Evolutionary conservation across 2,113 vertebrate species (phyloP).

Genomic region (Hyla sarda): DNA sequence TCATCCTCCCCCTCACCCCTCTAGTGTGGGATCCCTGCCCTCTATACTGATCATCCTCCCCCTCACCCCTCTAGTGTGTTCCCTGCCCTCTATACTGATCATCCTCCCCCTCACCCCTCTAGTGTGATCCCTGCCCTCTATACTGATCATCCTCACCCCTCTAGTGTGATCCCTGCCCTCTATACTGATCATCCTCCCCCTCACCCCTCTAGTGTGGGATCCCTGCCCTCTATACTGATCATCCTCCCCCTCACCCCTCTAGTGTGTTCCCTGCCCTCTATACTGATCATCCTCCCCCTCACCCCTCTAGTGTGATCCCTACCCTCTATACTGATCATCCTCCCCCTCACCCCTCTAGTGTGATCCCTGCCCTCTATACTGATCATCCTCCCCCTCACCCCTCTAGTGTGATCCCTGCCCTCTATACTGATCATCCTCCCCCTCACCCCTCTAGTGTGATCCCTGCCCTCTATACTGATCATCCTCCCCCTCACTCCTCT

Average conservation of each 20-base stretch:
- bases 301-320: too few species aligned
- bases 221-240: slow-evolving; percentile 35
- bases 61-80: too few species aligned
- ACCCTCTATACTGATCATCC: slow-evolving; percentile 40
- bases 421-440: slow-evolving; percentile 49
- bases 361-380: neutral
- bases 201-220: too few species aligned
- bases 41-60: slow-evolving; percentile 49
- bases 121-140: neutral
- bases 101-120: too few species aligned
- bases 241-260: too few species aligned
- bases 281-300: slow-evolving; percentile 57
- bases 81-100: slow-evolving; percentile 35
- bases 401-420: neutral
- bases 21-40: neutral
- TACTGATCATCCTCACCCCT: slow-evolving; percentile 57
- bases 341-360: too few species aligned
- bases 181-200: slow-evolving; percentile 53
- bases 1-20: too few species aligned
- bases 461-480: slow-evolving; percentile 35
- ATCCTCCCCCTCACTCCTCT: too few species aligned
- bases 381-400: too few species aligned
- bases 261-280: neutral
- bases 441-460: too few species aligned
- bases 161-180: neutral